Base-by-base conservation (phyloP, 2,113 vertebrate species). In the Pseudolaguvia tuberculata region DNA sequence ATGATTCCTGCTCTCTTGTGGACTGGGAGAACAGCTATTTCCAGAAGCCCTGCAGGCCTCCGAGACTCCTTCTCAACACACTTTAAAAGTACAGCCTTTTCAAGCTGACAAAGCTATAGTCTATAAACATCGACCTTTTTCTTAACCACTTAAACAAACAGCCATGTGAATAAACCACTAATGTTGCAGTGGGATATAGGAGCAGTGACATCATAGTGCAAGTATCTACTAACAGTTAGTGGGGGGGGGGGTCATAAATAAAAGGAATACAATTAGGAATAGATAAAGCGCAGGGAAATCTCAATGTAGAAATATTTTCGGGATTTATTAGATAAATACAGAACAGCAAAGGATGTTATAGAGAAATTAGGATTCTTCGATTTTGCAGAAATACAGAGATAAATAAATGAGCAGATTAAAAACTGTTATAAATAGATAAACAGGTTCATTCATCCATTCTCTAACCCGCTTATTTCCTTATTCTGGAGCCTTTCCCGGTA, bases 1-100 rank as follows among this genome's bases (percentile, higher is more conserved):
- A 50, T 21, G 48, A 25, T 53, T 35, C 31, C 6, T 35, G 31
- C 6, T 35, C 31, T 35, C 31, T 35, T 6, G 31, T 14, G 17
- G 53, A 61, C 63, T 14, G 29, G 73, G 39, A 31, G 25, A 48
- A 59, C 15, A 35, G 52, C 71, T 72, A 79, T 79, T 70, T 79
- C 56, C 42, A 73, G 57, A 21, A 56, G 25, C 35, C 51, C 25
- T 4, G 31, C 55, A 67, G 48, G 50, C 53, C 45, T 23, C 29
- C 14, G 29, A 74, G 57, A 55, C 52, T 27, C 23, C 21, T 58
- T 35, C 35, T 66, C 39, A 27, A 42, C 56, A 62, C 47, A 39
- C 14, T 47, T 63, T 42, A 29, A 73, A 9, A 39, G 35, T 17
- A 27, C 27, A 62, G 57, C 8, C 70, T 72, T 23, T 3, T 48